A percentile compares a stretch with the other conserved stretches of the same genome.
Conservation (phyloP, 1,140 invertebrate species). For the Heterodera schachtii region DNA sequence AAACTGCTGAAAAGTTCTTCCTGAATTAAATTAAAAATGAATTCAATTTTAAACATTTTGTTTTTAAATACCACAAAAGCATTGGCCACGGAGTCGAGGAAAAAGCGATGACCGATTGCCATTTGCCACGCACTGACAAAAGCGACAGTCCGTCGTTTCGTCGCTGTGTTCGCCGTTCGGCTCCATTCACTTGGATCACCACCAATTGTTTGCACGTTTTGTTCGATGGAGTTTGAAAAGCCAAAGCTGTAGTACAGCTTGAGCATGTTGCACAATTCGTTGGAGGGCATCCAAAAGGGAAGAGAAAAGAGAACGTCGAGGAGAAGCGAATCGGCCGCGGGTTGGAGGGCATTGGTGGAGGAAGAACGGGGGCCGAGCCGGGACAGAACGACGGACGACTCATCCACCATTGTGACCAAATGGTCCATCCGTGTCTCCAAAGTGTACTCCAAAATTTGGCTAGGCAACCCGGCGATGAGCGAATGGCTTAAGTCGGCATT, state of each 20-base stretch:
- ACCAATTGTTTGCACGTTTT: conserved; percentile 37
- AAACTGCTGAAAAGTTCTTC: conserved; percentile 76
- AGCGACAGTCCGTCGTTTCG: conserved; percentile 77
- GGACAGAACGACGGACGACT: not conserved
- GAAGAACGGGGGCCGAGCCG: too few relatives aligned
- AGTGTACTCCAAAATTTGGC: conserved; percentile 30
- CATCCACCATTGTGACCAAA: not conserved
- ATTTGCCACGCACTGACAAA: conserved; percentile 80
- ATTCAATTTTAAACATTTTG: not conserved
- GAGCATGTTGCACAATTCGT: conserved; percentile 77
- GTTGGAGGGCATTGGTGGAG: too few relatives aligned
- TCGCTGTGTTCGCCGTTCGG: conserved; percentile 68
- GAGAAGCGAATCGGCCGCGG: conserved; percentile 74
- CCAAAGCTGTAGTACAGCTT: conserved; percentile 70
- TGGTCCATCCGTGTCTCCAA: conserved; percentile 74
- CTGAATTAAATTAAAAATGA: not conserved
- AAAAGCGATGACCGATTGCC: conserved; percentile 76
- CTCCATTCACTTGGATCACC: not conserved
- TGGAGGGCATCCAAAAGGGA: conserved; percentile 81
- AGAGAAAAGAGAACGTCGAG: conserved; percentile 86
- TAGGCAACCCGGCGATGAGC: conserved; percentile 83
- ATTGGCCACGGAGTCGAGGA: conserved; percentile 75
- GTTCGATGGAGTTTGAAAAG: conserved; percentile 42
- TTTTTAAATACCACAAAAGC: conserved; percentile 71
- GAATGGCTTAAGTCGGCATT: conserved; percentile 74